These are phyloP conservation scores for Drosophila quinaria DNA, from an alignment of 2,888 invertebrate species.

Conservation along the genomic window DNA sequence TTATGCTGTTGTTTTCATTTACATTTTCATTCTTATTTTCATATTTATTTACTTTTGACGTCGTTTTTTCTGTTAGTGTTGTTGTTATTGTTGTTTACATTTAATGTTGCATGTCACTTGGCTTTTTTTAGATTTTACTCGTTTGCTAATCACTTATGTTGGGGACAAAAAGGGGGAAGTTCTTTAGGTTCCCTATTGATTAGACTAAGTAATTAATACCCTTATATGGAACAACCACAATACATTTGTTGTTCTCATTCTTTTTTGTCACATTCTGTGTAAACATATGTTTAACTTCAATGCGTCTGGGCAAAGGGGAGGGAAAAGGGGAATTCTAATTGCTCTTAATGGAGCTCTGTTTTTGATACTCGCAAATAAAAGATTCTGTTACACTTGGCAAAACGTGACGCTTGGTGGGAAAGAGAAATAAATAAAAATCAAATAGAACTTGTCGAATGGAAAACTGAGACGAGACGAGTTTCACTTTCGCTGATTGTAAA, in stretches of 20 bases:
- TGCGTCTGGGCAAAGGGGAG: neutral
- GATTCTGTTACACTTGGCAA: constrained; percentile 6
- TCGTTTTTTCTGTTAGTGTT: constrained; percentile 14
- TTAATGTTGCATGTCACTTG: constrained; percentile 56
- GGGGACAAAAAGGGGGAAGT: neutral
- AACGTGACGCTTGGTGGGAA: constrained; percentile 17
- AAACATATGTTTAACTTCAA: constrained; percentile 50
- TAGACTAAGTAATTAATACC: constrained; percentile 64
- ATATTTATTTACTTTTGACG: constrained; percentile 2
- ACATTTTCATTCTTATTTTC: constrained; percentile 20
- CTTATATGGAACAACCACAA: constrained; percentile 18
- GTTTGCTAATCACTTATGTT: constrained; percentile 46
- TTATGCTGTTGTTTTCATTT: constrained; percentile 16
- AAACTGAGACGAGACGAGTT: constrained; percentile 11
- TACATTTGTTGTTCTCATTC: constrained; percentile 8
- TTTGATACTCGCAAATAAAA: neutral
- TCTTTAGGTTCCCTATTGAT: constrained; percentile 11
- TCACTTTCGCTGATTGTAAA: constrained; percentile 16
- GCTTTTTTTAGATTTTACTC: constrained; percentile 38
- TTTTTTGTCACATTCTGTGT: constrained; percentile 23
- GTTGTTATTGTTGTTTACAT: constrained; percentile 36
- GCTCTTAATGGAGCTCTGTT: constrained; percentile 2
- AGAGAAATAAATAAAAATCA: neutral
- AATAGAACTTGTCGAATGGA: neutral
- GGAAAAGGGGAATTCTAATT: constrained; percentile 1